Evolutionary conservation across 2,888 invertebrate species (phyloP), one percentile per base, ranked within the genome.

Genomic region (Ommatoiulus sabulosus): DNA sequence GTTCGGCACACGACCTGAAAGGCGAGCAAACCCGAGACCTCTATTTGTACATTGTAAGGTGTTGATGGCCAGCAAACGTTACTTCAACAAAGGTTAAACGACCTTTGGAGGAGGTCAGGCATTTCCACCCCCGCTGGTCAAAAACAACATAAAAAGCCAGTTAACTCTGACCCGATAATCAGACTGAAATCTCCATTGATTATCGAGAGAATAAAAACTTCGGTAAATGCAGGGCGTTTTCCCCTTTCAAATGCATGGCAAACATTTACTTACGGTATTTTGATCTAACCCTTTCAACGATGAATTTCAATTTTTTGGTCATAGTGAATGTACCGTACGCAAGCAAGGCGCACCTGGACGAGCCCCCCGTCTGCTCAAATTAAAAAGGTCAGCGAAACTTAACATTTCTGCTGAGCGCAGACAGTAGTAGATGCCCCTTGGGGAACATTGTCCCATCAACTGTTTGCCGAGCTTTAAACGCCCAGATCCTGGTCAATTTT

Each of bases 401-500:
- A 63, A 63, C 63, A 20, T 63, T 63, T 63, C 6, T 63, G 63
- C 63, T 52, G 20, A 63, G 63, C 63, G 20, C 20, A n/a, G 20
- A 63, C 15, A 20, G 20, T 20, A 15, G 63, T 6, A 63, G n/a
- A 20, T 4, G 6, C 63, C 63, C 20, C 63, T 63, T 63, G 1
- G 63, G 63, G 63, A 63, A 63, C 63, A 20, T 63, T 63, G 63
- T n/a, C 63, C 63, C 63, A 63, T 63, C 63, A 8, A 63, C 57
- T 57, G 17, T 63, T 63, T 63, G 63, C 20, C 4, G 20, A n/a
- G 6, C n/a, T 20, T 63, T 63, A 20, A 63, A 63, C 63, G 63
- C 63, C 63, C 63, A 63, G 63, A 63, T 63, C 63, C 63, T 63
- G 63, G n/a, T 63, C 63, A 63, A 63, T 63, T 20, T 63, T 63